phyloP scores from a whole-genome alignment of 2,797 vertebrate species.

The Xenopus petersii region DNA sequence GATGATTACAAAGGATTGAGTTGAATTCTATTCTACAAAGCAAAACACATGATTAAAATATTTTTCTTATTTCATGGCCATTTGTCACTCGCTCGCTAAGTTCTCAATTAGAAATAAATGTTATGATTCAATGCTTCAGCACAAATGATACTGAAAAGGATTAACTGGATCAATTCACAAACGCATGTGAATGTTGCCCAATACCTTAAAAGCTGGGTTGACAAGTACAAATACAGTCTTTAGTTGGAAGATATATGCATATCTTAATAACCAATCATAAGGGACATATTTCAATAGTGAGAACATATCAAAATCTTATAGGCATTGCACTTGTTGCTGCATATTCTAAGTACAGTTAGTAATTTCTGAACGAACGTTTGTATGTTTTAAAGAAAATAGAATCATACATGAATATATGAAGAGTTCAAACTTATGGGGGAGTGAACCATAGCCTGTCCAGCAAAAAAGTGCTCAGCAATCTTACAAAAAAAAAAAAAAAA shows the following conservation, averaged over 20 bases:
- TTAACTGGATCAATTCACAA: neutral
- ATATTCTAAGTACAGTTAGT: neutral
- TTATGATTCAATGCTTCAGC: neutral
- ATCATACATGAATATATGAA: too few relatives aligned
- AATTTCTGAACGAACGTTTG: neutral
- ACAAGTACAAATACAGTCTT: too few relatives aligned
- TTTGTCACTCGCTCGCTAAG: neutral
- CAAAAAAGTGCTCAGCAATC: too few relatives aligned
- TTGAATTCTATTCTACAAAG: conserved; percentile 29
- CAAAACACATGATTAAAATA: conserved; percentile 24
- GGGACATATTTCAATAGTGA: too few relatives aligned
- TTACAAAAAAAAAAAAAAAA: neutral
- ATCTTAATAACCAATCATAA: too few relatives aligned
- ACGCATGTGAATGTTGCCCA: too few relatives aligned
- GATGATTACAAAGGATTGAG: conserved; percentile 27
- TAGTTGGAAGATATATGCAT: too few relatives aligned
- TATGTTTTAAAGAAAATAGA: neutral
- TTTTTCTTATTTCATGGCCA: neutral
- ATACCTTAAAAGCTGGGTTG: too few relatives aligned
- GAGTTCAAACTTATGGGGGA: too few relatives aligned
- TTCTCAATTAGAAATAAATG: conserved; percentile 5
- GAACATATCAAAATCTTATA: too few relatives aligned
- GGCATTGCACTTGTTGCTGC: too few relatives aligned
- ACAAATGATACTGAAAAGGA: neutral
- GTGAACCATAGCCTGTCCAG: too few relatives aligned